Percentiles rank a stretch among this genome's conserved stretches.
Evolutionary conservation across 1,140 invertebrate genomes (phyloP).

Genomic region (Goniozus legneri): DNA sequence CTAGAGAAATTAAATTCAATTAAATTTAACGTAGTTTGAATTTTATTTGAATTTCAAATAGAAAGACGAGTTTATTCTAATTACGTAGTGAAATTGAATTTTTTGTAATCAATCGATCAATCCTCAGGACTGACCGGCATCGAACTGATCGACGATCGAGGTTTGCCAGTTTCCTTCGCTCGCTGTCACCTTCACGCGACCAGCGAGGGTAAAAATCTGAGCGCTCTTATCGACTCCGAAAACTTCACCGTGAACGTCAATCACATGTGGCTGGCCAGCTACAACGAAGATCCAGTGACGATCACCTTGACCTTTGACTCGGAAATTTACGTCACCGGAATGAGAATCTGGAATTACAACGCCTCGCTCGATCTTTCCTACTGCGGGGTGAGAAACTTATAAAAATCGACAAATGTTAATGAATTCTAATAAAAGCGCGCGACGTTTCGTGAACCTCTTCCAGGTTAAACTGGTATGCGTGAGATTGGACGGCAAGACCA

Average conservation of each 20-base stretch:
- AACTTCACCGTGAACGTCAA: constrained; percentile 60
- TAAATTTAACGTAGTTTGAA: too few relatives aligned
- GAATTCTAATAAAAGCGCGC: neutral
- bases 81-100: too few relatives aligned
- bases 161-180: constrained; percentile 27
- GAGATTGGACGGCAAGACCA: constrained; percentile 39
- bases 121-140: constrained; percentile 55
- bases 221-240: constrained; percentile 56
- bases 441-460: too few relatives aligned
- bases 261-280: constrained; percentile 62
- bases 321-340: constrained; percentile 55
- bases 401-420: neutral
- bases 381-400: constrained; percentile 60
- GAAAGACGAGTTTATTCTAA: too few relatives aligned
- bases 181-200: constrained; percentile 26
- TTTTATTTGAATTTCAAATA: too few relatives aligned
- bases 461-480: constrained; percentile 44
- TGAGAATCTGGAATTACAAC: constrained; percentile 83
- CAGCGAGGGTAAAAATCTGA: constrained; percentile 25
- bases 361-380: constrained; percentile 68
- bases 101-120: neutral
- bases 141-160: constrained; percentile 49
- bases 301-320: constrained; percentile 56
- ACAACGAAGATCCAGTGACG: constrained; percentile 43
- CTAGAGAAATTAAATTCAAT: too few relatives aligned